These are phyloP conservation scores for Pyrgus malvae DNA, from an alignment of 2,888 invertebrate species.

Conservation along the genomic window DNA sequence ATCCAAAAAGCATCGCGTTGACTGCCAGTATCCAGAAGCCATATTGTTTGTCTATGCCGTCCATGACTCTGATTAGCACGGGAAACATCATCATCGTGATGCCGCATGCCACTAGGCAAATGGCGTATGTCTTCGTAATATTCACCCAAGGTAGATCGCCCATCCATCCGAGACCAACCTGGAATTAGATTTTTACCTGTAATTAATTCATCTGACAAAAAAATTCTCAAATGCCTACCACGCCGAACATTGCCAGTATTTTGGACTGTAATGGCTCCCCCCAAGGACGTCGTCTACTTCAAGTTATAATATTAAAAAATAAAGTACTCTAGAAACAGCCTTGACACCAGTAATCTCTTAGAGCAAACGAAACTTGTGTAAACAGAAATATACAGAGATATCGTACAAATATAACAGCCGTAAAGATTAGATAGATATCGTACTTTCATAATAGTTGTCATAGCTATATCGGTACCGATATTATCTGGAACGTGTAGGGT, in stretches of 20 bases:
- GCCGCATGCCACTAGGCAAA: constrained; percentile 87
- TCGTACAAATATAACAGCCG: background rate
- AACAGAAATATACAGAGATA: constrained; percentile 4
- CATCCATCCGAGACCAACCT: constrained; percentile 93
- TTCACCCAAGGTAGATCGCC: constrained; percentile 94
- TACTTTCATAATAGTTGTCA: background rate
- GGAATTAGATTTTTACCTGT: no score
- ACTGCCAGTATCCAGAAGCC: constrained; percentile 76
- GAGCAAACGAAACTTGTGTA: constrained; percentile 5
- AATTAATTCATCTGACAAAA: no score
- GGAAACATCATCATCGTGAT: constrained; percentile 83
- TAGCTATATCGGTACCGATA: background rate
- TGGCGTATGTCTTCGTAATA: constrained; percentile 91
- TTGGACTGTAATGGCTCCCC: no score
- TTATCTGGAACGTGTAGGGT: background rate
- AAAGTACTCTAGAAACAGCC: constrained; percentile 11
- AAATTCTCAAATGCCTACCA: no score
- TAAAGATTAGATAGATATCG: constrained; percentile 14
- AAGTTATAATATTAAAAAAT: no score
- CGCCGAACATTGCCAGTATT: no score
- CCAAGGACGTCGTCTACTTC: no score
- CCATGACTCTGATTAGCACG: constrained; percentile 65
- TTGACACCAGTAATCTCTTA: constrained; percentile 11
- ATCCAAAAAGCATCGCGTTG: constrained; percentile 88
- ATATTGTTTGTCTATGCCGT: constrained; percentile 54